Percentiles rank a stretch among this genome's conserved stretches.
Evolutionary conservation across 2,888 invertebrate genomes (phyloP).

Genomic region (Eilema depressum): DNA sequence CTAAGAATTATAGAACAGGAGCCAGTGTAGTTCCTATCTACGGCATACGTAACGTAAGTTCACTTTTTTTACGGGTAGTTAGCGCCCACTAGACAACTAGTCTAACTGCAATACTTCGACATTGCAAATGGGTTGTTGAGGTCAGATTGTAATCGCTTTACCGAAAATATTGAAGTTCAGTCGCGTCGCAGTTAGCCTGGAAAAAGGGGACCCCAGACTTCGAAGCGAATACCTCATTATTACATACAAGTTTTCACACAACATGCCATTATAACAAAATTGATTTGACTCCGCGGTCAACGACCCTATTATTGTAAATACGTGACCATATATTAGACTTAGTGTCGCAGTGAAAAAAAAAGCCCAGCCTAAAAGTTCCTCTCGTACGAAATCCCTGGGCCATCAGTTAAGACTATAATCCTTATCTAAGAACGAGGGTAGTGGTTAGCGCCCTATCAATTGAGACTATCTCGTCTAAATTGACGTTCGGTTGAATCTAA

Average conservation of each 20-base stretch:
- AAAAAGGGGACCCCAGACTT: too few relatives aligned
- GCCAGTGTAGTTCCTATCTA: too few relatives aligned
- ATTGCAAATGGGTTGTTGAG: too few relatives aligned
- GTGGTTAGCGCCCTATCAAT: slow-evolving; percentile 76
- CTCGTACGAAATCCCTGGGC: slow-evolving; percentile 52
- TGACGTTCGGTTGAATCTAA: slow-evolving; percentile 68
- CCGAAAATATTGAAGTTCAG: too few relatives aligned
- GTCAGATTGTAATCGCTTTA: too few relatives aligned
- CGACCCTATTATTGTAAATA: neutral
- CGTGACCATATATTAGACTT: neutral
- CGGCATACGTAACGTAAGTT: too few relatives aligned
- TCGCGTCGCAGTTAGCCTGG: too few relatives aligned
- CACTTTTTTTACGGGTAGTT: too few relatives aligned
- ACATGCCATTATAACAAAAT: neutral
- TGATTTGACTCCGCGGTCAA: neutral
- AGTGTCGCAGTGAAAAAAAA: slow-evolving; percentile 3
- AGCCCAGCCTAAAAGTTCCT: slow-evolving; percentile 22
- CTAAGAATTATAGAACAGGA: too few relatives aligned
- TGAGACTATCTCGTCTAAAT: slow-evolving; percentile 69
- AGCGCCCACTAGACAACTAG: too few relatives aligned
- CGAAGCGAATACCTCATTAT: too few relatives aligned
- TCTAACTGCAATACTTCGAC: too few relatives aligned
- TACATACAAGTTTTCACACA: neutral
- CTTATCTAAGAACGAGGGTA: slow-evolving; percentile 69
- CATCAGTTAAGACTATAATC: slow-evolving; percentile 67